These are phyloP conservation scores for Phortica okadai DNA, from an alignment of 2,888 invertebrate genomes.

Conservation along the genomic window DNA sequence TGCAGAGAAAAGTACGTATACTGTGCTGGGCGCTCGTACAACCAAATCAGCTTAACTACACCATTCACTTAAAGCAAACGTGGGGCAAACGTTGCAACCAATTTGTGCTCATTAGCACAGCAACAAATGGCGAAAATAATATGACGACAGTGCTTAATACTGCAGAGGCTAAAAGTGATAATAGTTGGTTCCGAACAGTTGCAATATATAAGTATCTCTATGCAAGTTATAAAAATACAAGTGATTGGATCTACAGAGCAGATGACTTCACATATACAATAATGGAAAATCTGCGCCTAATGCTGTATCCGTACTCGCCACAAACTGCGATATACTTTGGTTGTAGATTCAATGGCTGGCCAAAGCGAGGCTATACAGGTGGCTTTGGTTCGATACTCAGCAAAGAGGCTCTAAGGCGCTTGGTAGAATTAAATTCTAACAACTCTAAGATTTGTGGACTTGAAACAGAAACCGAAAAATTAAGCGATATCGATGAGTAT, in stretches of 20 bases:
- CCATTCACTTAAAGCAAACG: slow-evolving; percentile 92
- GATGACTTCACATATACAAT: slow-evolving; percentile 98
- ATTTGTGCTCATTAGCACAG: slow-evolving; percentile 89
- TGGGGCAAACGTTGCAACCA: slow-evolving; percentile 95
- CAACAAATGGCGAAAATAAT: slow-evolving; percentile 82
- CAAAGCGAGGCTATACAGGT: slow-evolving; percentile 88
- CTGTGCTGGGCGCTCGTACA: slow-evolving; percentile 98
- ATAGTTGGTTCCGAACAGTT: slow-evolving; percentile 96
- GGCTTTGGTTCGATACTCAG: slow-evolving; percentile 96
- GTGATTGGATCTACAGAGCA: slow-evolving; percentile 98
- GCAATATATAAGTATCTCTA: slow-evolving; percentile 92
- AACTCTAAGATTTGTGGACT: slow-evolving; percentile 77
- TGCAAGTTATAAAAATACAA: slow-evolving; percentile 86
- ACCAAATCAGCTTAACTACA: slow-evolving; percentile 89
- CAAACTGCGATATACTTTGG: slow-evolving; percentile 90
- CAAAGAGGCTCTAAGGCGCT: slow-evolving; percentile 84
- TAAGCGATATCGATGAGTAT: slow-evolving; percentile 73
- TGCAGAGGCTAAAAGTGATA: slow-evolving; percentile 89
- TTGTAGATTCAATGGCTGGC: slow-evolving; percentile 87
- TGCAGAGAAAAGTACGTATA: slow-evolving; percentile 86
- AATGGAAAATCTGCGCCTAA: slow-evolving; percentile 93
- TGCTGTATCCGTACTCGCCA: slow-evolving; percentile 86
- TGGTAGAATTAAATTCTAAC: slow-evolving; percentile 85
- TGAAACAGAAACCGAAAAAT: slow-evolving; percentile 66
- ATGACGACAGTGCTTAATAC: slow-evolving; percentile 86